phyloP scores from a whole-genome alignment of 35 echinoderm and acorn worm species.

The Ophioderma brevispina region DNA sequence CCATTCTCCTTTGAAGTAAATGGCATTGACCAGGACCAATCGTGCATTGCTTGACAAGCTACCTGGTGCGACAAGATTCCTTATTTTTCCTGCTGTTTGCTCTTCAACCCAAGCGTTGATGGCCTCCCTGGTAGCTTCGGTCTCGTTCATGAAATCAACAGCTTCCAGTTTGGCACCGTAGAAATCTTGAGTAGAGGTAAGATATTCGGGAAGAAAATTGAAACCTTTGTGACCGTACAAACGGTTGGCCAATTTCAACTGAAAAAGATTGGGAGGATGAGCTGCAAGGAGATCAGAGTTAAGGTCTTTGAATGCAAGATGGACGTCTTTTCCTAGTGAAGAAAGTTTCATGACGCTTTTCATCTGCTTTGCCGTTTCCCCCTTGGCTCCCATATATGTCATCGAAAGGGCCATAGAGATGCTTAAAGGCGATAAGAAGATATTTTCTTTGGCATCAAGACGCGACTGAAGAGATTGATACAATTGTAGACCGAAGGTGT shows the following conservation, averaged over 20 bases:
- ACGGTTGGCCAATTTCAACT: conserved; percentile 59
- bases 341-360: conserved; percentile 39
- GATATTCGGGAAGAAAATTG: conserved; percentile 51
- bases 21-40: conserved; percentile 71
- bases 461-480: conserved; percentile 19
- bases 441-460: neutral
- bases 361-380: conserved; percentile 51
- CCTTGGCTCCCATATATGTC: conserved; percentile 53
- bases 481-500: conserved; percentile 47
- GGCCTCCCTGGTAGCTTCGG: neutral
- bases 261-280: neutral
- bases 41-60: neutral
- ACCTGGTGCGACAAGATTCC: conserved; percentile 32
- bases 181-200: conserved; percentile 20
- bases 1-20: conserved; percentile 87
- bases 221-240: conserved; percentile 46
- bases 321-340: conserved; percentile 25
- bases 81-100: conserved; percentile 45
- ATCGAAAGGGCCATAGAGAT: conserved; percentile 67
- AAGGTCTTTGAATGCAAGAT: conserved; percentile 43
- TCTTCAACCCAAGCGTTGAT: conserved; percentile 63
- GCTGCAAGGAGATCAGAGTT: conserved; percentile 21
- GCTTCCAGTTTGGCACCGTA: conserved; percentile 58
- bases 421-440: conserved; percentile 72
- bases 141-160: conserved; percentile 13